Base-by-base conservation (phyloP, 2,888 invertebrate species). In the Caenorhabditis sinica region DNA sequence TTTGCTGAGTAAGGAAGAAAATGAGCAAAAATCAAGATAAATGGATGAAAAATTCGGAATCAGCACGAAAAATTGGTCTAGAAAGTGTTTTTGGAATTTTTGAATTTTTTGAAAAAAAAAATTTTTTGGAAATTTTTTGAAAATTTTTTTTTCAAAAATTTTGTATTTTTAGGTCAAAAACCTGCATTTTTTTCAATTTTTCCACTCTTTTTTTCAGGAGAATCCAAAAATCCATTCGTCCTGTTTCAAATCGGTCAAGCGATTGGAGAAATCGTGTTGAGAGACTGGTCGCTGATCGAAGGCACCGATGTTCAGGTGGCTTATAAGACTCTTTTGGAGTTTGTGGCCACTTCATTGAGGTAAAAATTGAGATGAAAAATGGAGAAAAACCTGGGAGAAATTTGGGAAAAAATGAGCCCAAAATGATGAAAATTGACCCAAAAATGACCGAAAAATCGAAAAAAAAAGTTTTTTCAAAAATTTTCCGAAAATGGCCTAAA, bases 171-270 rank as follows among this genome's bases (percentile, higher is more conserved):
- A 6, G 33, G 40, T 13, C 40, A 40, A 11, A n/a, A n/a, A n/a
- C n/a, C n/a, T n/a, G n/a, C n/a, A n/a, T 6, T 11, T 40, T 40
- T 13, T 40, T 40, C 40, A 11, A 5, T 11, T 2, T 11, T 11
- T 20, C n/a, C 30, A 9, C 6, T 15, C 8, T 45, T 65, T 20
- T 68, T 79, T 88, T 45, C 87, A 88, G 91, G 87, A 66, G 79
- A 83, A 20, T 89, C 91, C 0, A 75, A 83, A 30, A 87, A 93
- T 72, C 96, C 96, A 91, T 96, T 96, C 94, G 96, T 97, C 8
- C 93, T 96, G 71, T 97, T 96, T 94, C 97, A 97, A 94, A 95
- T 96, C 61, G 96, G 96, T 8, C 95, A 96, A 83, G 95, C 96
- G 25, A 94, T 97, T 79, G 96, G 96, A 93, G 95, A 95, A 88